Evolutionary conservation across 2,113 vertebrate species (phyloP).

Genomic region (Lamprologus sp.): DNA sequence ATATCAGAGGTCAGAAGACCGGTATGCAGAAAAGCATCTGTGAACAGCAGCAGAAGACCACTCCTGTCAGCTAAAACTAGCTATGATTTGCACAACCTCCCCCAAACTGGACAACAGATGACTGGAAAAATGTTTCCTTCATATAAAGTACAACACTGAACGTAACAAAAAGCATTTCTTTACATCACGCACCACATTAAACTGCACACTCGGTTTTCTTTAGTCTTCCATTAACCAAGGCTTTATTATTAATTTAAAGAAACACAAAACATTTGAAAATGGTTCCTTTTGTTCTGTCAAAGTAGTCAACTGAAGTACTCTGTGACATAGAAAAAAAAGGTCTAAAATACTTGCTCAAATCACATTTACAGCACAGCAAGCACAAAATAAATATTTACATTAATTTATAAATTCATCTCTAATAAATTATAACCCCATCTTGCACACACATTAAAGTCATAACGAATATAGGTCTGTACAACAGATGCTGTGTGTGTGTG

Average conservation of each 20-base stretch:
- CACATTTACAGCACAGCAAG: slow-evolving; percentile 76
- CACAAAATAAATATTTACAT: slow-evolving; percentile 80
- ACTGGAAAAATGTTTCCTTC: not conserved
- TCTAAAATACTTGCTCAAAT: slow-evolving; percentile 46
- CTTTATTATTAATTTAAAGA: slow-evolving; percentile 50
- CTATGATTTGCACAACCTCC: not conserved
- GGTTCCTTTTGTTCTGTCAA: slow-evolving; percentile 47
- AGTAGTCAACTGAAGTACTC: slow-evolving; percentile 45
- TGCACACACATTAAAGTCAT: slow-evolving; percentile 19
- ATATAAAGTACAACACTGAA: not conserved
- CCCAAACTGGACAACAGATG: not conserved
- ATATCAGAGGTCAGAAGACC: not conserved
- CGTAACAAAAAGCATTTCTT: not conserved
- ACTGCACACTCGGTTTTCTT: not conserved
- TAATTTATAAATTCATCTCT: slow-evolving; percentile 71
- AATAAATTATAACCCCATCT: slow-evolving; percentile 58
- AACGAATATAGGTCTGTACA: slow-evolving; percentile 43
- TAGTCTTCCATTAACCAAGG: slow-evolving; percentile 3
- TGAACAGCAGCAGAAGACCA: not conserved
- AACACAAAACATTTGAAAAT: slow-evolving; percentile 31
- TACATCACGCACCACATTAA: not conserved
- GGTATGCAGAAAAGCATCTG: not conserved
- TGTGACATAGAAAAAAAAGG: slow-evolving; percentile 38
- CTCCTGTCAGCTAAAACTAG: not conserved
- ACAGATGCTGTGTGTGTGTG: not conserved